A percentile compares a stretch with the other conserved stretches of the same genome.
Conservation (phyloP, 2,888 invertebrate species). For the Clanis bilineata region DNA sequence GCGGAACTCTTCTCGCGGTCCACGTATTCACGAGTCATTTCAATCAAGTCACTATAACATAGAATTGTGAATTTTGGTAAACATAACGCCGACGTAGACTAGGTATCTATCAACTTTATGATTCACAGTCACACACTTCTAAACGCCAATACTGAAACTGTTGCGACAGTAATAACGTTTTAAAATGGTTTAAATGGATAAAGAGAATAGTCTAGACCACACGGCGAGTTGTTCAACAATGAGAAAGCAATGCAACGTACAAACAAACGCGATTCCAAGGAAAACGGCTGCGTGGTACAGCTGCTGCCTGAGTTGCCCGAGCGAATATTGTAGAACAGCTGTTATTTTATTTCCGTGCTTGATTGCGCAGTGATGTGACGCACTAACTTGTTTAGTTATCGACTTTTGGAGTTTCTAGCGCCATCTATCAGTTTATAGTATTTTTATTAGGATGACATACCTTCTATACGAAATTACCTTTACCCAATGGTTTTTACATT, state of each 20-base stretch:
- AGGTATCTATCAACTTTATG: constrained; percentile 52
- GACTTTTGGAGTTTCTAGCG: constrained; percentile 45
- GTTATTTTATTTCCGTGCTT: constrained; percentile 79
- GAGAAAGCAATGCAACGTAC: constrained; percentile 61
- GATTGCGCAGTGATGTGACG: constrained; percentile 76
- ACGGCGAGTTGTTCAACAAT: constrained; percentile 65
- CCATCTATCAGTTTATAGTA: constrained; percentile 26
- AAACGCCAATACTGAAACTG: constrained; percentile 62
- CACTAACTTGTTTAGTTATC: constrained; percentile 68
- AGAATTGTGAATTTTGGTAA: constrained; percentile 71
- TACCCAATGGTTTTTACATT: too few relatives aligned
- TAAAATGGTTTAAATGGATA: constrained; percentile 53
- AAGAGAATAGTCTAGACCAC: constrained; percentile 53
- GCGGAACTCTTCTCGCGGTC: constrained; percentile 60
- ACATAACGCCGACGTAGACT: constrained; percentile 69
- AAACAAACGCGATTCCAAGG: constrained; percentile 75
- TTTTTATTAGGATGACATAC: neutral
- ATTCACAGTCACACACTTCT: constrained; percentile 74
- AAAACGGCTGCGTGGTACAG: constrained; percentile 74
- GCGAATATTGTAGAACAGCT: constrained; percentile 80
- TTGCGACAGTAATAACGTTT: constrained; percentile 56
- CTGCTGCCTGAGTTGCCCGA: constrained; percentile 77
- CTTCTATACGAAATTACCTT: too few relatives aligned
- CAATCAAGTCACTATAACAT: constrained; percentile 75
- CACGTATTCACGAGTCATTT: constrained; percentile 78